A percentile compares a stretch with the other conserved stretches of the same genome.
Evolutionary conservation across 2,113 vertebrate species (phyloP).

Genomic region (Rhynchopsitta pachyrhyncha): DNA sequence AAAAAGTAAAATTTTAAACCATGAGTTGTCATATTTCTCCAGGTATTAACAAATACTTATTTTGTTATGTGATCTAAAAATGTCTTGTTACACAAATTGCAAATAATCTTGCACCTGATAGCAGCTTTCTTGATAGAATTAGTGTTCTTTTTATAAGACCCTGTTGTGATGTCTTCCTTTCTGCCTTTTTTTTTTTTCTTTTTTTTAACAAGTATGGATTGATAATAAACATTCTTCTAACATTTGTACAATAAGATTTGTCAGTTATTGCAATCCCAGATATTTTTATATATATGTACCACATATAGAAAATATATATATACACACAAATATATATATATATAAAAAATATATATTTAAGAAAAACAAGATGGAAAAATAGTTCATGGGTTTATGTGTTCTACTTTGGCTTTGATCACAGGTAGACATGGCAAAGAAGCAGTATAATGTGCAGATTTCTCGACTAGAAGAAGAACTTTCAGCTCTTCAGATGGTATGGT

Average conservation of each 20-base stretch:
- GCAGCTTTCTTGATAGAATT: neutral
- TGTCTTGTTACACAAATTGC: neutral
- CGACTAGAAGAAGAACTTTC: slow-evolving; percentile 87
- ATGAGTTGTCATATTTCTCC: neutral
- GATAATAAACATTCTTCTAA: neutral
- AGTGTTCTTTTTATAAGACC: neutral
- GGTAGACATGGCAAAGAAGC: slow-evolving; percentile 85
- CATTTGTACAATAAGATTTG: neutral
- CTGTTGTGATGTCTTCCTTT: neutral
- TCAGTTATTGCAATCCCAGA: neutral
- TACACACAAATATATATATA: too few species aligned
- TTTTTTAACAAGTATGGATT: neutral
- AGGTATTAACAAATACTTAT: neutral
- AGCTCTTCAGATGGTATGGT: slow-evolving; percentile 86
- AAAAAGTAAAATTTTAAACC: neutral
- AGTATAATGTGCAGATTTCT: slow-evolving; percentile 83
- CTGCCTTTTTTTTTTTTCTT: neutral
- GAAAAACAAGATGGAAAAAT: neutral
- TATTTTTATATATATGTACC: neutral
- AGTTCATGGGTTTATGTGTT: neutral
- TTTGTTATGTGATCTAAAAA: neutral
- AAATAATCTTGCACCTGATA: neutral
- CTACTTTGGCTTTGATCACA: slow-evolving; percentile 53
- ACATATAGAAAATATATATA: too few species aligned
- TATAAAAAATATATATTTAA: neutral